Base-by-base conservation (phyloP, 2,888 invertebrate species). In the Drymonia ruficornis region DNA sequence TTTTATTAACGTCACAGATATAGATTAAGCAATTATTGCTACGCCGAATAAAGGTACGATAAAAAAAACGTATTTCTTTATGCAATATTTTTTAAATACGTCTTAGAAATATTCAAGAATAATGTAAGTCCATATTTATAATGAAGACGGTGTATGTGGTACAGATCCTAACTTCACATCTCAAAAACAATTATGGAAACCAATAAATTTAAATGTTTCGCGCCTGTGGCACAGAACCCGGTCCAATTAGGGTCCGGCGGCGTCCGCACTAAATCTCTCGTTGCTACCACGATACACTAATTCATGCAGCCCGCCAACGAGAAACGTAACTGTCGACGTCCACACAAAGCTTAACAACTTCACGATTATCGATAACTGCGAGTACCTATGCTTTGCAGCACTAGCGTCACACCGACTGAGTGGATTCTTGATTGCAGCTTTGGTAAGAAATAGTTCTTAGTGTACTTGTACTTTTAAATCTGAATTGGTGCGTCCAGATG, bases 271-370 rank as follows among this genome's bases (percentile, higher is more conserved):
- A 92, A 92, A 92, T 92, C 91, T 91, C 82, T 67, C 67, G 62
- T 68, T 61, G 91, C 92, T 92, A 91, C 92, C 84, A 87, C 67
- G 86, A 88, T 91, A 91, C 91, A 91, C 92, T 90, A 91, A 91
- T 91, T 91, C 91, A 90, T 89, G 86, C 81, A 80, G 78, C 76
- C 82, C 80, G 80, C 85, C 84, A 84, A 80, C 84, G 81, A 82
- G 79, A 65, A 69, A 77, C 78, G 83, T 84, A 84, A 81, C 88
- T 85, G 88, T 89, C 86, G 67, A 83, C 79, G 73, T 84, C 80
- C 80, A 88, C 86, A 84, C 80, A 75, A 74, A 81, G 72, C 80
- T 80, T 83, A 86, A 84, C 85, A 83, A 83, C 80, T 82, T 81
- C 81, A 79, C 78, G 84, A 80, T 82, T 83, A 84, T 86, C 84